Evolutionary conservation across 2,113 vertebrate genomes (phyloP).

Genomic region (Hypocryptadius cinnamomeus): DNA sequence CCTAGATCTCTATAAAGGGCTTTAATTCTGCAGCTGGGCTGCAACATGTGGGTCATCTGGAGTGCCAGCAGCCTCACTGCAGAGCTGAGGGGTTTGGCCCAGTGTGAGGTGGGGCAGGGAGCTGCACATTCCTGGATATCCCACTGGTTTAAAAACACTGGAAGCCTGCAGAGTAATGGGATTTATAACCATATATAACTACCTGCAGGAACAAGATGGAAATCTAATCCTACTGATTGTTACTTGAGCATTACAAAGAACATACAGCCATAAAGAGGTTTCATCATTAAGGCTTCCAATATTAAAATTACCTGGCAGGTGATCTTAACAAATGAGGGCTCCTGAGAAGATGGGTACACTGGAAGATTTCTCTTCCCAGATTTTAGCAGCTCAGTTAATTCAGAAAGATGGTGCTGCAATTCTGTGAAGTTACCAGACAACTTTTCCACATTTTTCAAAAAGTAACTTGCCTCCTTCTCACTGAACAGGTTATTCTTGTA

Average conservation of each 20-base stretch:
- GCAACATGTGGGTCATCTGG: not conserved
- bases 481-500: constrained; percentile 52
- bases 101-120: accelerated
- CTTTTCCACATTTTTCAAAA: constrained; percentile 75
- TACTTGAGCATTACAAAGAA: not conserved
- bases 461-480: constrained; percentile 69
- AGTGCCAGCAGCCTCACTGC: not conserved
- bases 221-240: not conserved
- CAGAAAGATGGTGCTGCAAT: constrained; percentile 76
- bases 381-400: constrained; percentile 77
- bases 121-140: not conserved
- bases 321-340: constrained; percentile 83
- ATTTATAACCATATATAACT: not conserved
- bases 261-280: not conserved
- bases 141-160: not conserved
- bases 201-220: not conserved
- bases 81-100: not conserved
- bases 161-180: not conserved
- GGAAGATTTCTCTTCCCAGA: constrained; percentile 70
- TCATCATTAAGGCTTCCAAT: not conserved
- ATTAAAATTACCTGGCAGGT: constrained; percentile 83
- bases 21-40: not conserved
- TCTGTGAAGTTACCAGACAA: constrained; percentile 78
- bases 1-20: not conserved
- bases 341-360: constrained; percentile 73